Base-by-base conservation (phyloP, 2,888 invertebrate species). In the Eupelmus urozonus region DNA sequence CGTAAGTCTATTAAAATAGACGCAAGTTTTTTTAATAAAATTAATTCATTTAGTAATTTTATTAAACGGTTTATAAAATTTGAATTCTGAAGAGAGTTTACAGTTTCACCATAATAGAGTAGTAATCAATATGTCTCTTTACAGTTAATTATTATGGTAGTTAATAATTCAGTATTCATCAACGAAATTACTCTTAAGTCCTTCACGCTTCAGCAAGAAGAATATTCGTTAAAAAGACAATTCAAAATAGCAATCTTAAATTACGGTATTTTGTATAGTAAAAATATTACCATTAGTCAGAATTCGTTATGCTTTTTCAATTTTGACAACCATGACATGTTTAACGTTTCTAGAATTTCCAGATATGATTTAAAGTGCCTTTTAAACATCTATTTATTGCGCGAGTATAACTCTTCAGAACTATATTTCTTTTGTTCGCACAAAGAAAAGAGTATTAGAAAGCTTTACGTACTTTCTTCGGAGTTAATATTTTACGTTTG, bases 391-490 rank as follows among this genome's bases (percentile, higher is more conserved):
- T 34, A 34, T 34, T 34, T 34, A 34, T 34, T 34, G 3, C 34
- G 34, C 34, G 9, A 34, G n/a, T n/a, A 34, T 34, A 40, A 63
- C 62, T 53, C 27, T 18, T 25, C 1, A 42, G 27, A 16, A 53
- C 7, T 23, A 59, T 70, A 34, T 70, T 70, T 70, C 42, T 59
- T 59, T 59, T 55, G n/a, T 40, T 57, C 18, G 13, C 5, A 16
- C 23, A 57, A 57, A 57, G 55, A 57, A 57, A 18, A 29, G 11
- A 42, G 5, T 29, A 23, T 11, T 23, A 55, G 55, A 34, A 55
- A 40, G 51, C 55, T 55, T 55, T 25, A n/a, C 20, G 29, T 45
- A 70, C 49, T 70, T 70, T 59, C 70, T 57, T 45, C 13, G 5
- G 45, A 16, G 27, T 45, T 45, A 11, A 25, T 67, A 53, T 59